phyloP scores from a whole-genome alignment of 2,888 invertebrate genomes.

The Coenonympha arcania region DNA sequence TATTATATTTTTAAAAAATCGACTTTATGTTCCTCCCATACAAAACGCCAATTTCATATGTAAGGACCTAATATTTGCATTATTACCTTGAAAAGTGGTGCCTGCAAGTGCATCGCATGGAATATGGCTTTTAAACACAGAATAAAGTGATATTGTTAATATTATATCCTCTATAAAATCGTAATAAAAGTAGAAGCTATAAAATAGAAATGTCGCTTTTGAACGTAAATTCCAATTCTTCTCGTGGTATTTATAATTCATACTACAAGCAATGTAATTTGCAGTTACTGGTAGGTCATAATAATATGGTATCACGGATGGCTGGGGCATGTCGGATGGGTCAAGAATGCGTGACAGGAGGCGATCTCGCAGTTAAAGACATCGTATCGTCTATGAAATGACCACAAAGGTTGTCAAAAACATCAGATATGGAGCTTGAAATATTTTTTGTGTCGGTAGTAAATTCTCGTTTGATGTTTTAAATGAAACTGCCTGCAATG shows the following conservation, averaged over 20 bases:
- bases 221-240: conserved; percentile 9
- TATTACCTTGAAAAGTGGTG: conserved; percentile 4
- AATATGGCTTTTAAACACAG: neutral
- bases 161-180: neutral
- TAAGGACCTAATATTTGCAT: no score
- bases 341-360: conserved; percentile 44
- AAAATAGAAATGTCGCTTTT: conserved; percentile 26
- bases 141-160: neutral
- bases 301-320: conserved; percentile 33
- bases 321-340: conserved; percentile 36
- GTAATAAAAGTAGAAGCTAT: conserved; percentile 9
- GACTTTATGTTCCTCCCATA: no score
- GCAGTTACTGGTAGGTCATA: conserved; percentile 27
- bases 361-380: conserved; percentile 33
- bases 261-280: conserved; percentile 33
- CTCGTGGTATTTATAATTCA: conserved; percentile 13
- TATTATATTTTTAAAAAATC: no score
- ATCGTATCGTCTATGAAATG: conserved; percentile 11
- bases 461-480: no score
- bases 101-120: conserved; percentile 1
- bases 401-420: neutral
- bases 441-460: no score
- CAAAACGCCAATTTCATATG: no score
- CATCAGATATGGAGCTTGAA: neutral
- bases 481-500: neutral